These are phyloP conservation scores for Leptobrachium ailaonicum DNA, from an alignment of 2,113 vertebrate genomes.

Conservation along the genomic window DNA sequence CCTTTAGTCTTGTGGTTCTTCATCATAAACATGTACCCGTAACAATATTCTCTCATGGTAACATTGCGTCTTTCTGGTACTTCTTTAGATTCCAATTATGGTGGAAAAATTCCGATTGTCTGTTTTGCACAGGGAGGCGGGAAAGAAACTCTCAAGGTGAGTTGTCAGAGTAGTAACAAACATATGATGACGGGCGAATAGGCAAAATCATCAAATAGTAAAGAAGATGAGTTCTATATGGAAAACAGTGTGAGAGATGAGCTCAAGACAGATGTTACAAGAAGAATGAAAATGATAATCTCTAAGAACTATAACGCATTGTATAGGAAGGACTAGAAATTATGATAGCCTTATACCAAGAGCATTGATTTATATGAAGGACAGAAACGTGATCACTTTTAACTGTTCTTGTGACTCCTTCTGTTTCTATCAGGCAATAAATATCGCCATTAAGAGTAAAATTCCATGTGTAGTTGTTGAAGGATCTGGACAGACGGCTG, in stretches of 20 bases:
- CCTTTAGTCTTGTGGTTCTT: too few species aligned
- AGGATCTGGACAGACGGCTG: conserved; percentile 71
- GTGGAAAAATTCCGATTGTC: conserved; percentile 77
- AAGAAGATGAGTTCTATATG: background rate
- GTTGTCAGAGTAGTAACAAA: conserved; percentile 24
- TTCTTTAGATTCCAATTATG: conserved; percentile 72
- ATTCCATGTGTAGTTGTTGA: conserved; percentile 79
- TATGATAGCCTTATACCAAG: too few species aligned
- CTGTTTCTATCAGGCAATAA: conserved; percentile 65
- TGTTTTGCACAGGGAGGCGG: conserved; percentile 78
- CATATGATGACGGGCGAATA: background rate
- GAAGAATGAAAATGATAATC: too few species aligned
- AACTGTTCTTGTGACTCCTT: background rate
- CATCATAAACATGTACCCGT: background rate
- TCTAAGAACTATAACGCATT: too few species aligned
- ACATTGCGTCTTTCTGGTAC: background rate
- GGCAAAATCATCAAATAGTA: background rate
- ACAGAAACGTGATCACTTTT: background rate
- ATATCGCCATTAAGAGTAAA: conserved; percentile 72
- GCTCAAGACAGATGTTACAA: background rate
- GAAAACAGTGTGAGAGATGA: background rate
- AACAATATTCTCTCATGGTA: background rate
- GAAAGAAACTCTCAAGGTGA: conserved; percentile 75
- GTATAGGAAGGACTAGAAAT: too few species aligned
- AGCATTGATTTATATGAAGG: too few species aligned